Conservation (phyloP, 2,888 invertebrate genomes). For the Dromius quadrimaculatus region DNA sequence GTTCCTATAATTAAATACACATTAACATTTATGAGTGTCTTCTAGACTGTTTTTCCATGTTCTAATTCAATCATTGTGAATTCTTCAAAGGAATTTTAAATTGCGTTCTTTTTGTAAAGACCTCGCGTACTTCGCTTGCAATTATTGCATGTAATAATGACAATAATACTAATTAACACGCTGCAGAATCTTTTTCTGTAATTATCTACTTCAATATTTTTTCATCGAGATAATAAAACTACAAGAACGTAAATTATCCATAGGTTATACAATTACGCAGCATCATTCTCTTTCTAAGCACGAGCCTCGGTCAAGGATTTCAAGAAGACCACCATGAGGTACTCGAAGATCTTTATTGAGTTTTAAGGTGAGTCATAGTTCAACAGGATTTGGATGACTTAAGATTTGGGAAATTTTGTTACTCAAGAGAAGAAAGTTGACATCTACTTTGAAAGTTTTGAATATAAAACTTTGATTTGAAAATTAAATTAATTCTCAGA, state of each 20-base stretch:
- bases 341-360: background rate
- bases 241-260: constrained; percentile 8
- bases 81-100: too few species aligned
- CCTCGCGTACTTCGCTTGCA: background rate
- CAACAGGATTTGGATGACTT: background rate
- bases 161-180: constrained; percentile 10
- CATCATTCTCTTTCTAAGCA: constrained; percentile 49
- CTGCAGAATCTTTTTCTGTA: background rate
- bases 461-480: too few species aligned
- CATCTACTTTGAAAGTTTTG: too few species aligned
- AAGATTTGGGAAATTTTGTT: constrained; percentile 3
- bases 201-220: constrained; percentile 10
- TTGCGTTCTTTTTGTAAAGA: background rate
- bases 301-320: constrained; percentile 56
- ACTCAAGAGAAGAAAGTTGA: background rate
- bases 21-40: too few species aligned
- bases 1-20: too few species aligned
- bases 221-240: background rate
- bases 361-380: constrained; percentile 2
- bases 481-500: too few species aligned
- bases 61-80: too few species aligned
- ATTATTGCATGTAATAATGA: background rate
- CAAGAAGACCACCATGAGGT: constrained; percentile 45
- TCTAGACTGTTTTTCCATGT: too few species aligned
- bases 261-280: background rate